These are phyloP conservation scores for Turdus rufiventris DNA, from an alignment of 2,113 vertebrate species.

Conservation along the genomic window DNA sequence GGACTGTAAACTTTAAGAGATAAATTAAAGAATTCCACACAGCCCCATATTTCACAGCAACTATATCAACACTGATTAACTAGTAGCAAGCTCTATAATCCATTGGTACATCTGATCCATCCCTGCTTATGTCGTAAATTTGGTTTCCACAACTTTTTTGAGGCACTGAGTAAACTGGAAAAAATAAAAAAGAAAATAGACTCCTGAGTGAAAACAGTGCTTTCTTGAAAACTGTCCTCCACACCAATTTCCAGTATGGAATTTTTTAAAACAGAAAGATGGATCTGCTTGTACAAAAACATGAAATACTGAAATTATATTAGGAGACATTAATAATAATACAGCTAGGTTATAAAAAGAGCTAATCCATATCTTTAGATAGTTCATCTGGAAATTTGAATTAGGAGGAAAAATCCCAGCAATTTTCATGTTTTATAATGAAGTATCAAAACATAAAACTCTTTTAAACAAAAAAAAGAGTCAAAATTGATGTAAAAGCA, in stretches of 20 bases:
- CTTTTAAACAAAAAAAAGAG: background rate
- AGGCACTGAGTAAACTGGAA: background rate
- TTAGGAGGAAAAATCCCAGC: background rate
- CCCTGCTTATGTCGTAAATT: background rate
- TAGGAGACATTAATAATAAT: constrained; percentile 1
- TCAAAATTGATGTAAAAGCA: constrained; percentile 23
- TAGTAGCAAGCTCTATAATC: background rate
- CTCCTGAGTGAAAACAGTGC: background rate
- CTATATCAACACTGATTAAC: background rate
- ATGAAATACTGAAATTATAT: background rate
- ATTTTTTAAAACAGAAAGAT: background rate
- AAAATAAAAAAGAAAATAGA: background rate
- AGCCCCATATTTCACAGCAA: background rate
- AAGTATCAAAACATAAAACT: background rate
- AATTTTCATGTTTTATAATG: constrained; percentile 21
- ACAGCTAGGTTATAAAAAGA: background rate
- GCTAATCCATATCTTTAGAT: constrained; percentile 1
- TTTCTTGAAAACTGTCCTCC: background rate
- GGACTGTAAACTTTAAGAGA: background rate
- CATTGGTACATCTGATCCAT: background rate
- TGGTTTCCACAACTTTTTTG: background rate
- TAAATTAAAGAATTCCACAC: background rate
- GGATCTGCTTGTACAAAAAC: background rate
- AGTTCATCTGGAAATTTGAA: constrained; percentile 25
- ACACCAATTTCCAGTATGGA: background rate